Percentiles rank a stretch among this genome's conserved stretches.
Conservation (phyloP, 2,113 vertebrate species). For the Pleuronectes platessa region DNA sequence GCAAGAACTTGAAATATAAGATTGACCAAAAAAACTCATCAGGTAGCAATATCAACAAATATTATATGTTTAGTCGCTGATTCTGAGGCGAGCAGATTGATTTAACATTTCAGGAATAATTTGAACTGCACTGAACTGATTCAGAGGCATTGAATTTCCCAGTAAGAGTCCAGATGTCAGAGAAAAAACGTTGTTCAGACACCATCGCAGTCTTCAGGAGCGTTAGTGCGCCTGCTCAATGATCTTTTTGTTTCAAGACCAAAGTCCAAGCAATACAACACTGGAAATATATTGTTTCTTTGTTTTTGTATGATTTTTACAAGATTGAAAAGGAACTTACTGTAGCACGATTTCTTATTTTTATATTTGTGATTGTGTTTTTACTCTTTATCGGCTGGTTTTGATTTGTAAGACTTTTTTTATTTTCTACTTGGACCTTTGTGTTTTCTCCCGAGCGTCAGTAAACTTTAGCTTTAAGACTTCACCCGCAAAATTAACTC, state of each 20-base stretch:
- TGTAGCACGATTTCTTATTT: constrained; percentile 41
- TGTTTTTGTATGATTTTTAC: constrained; percentile 77
- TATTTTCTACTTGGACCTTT: constrained; percentile 53
- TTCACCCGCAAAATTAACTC: constrained; percentile 10
- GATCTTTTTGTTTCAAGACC: constrained; percentile 53
- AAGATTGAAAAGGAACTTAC: constrained; percentile 58
- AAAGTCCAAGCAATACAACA: constrained; percentile 73
- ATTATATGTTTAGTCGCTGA: neutral
- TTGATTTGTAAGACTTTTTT: constrained; percentile 48
- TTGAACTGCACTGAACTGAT: too few species aligned
- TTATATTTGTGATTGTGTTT: constrained; percentile 55
- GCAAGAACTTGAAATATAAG: neutral
- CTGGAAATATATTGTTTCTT: constrained; percentile 42
- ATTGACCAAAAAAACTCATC: neutral
- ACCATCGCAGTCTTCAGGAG: too few species aligned
- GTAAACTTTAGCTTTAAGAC: neutral
- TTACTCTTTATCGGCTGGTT: constrained; percentile 12
- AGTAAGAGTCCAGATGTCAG: too few species aligned
- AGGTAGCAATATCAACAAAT: neutral
- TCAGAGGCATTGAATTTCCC: too few species aligned
- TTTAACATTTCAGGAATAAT: too few species aligned
- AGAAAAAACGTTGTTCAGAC: too few species aligned
- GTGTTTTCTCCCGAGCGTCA: constrained; percentile 37
- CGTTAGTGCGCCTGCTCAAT: neutral
- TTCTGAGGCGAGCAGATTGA: too few species aligned